A percentile compares a stretch with the other conserved stretches of the same genome.
Conservation (phyloP, 2,888 invertebrate genomes). For the Camptogramma bilineatum region DNA sequence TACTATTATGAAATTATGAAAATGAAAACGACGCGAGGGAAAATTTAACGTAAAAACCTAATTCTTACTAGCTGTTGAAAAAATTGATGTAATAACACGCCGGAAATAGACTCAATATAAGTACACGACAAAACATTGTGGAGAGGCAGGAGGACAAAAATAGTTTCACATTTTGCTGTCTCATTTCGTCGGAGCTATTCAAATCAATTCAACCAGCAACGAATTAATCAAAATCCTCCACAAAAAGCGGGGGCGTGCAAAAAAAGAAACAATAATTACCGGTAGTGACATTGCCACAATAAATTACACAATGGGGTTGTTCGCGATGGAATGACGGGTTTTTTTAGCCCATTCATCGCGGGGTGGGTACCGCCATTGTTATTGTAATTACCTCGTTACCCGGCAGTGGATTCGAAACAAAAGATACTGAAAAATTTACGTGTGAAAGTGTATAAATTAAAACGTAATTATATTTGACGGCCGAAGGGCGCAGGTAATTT, state of each 20-base stretch:
- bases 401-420: slow-evolving; percentile 50
- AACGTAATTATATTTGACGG: slow-evolving; percentile 46
- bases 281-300: slow-evolving; percentile 60
- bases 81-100: background rate
- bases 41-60: background rate
- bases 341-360: slow-evolving; percentile 58
- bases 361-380: slow-evolving; percentile 63
- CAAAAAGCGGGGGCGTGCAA: slow-evolving; percentile 46
- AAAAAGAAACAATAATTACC: slow-evolving; percentile 47
- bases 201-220: slow-evolving; percentile 38
- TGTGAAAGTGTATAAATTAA: slow-evolving; percentile 50
- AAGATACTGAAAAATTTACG: slow-evolving; percentile 45
- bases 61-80: background rate
- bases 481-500: slow-evolving; percentile 41
- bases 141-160: background rate
- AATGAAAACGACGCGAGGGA: background rate
- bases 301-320: slow-evolving; percentile 64
- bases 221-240: slow-evolving; percentile 42
- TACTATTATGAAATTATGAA: slow-evolving; percentile 1
- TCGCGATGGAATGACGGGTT: slow-evolving; percentile 54
- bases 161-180: slow-evolving; percentile 3
- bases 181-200: slow-evolving; percentile 19
- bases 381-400: slow-evolving; percentile 74
- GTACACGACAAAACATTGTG: background rate
- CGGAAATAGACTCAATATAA: background rate